Base-by-base conservation (phyloP, 2,113 vertebrate genomes). In the Aspidoscelis tigris region DNA sequence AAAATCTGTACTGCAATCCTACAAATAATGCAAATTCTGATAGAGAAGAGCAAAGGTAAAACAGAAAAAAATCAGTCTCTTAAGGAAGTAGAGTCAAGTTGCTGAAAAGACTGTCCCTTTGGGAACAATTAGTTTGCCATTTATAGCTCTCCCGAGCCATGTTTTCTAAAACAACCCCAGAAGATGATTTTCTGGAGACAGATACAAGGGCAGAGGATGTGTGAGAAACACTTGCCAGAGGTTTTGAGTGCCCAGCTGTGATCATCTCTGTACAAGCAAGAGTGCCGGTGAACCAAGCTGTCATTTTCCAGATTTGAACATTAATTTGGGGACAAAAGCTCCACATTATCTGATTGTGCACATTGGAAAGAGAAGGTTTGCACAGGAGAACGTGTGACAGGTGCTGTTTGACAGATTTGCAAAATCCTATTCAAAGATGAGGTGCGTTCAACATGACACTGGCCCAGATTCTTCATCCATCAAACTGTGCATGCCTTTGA, bases 401-500 rank as follows among this genome's bases (percentile, higher is more conserved):
- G 41, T 55, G 4, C 47, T 7, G 47, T 70, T 77, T 24, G 47
- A 39, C 65, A 41, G 12, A 84, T 84, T 58, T 77, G 47, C 65
- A 61, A 66, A 58, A 43, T 68, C 65, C 47, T 33, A n/a, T 70
- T 9, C 53, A 83, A 70, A 76, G 66, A 68, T 24, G 16, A 53
- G 65, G 58, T 58, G 22, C n/a, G 33, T 70, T 50, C 65, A 77
- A n/a, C 7, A 9, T 20, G 50, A 74, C 74, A 41, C 14, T n/a
- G 74, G 33, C 58, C 75, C 50, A 84, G 74, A 70, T 70, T 77
- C 22, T 58, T 66, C 39, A 69, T 70, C 82, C 66, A 77, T 84
- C 74, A 70, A 50, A 77, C 33, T 43, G 50, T 70, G 74, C 74
- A 58, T 69, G 65, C 64, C 81, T 76, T 68, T 39, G 18, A 53